These are phyloP conservation scores for Ameiurus melas DNA, from an alignment of 2,113 vertebrate species.

Conservation along the genomic window DNA sequence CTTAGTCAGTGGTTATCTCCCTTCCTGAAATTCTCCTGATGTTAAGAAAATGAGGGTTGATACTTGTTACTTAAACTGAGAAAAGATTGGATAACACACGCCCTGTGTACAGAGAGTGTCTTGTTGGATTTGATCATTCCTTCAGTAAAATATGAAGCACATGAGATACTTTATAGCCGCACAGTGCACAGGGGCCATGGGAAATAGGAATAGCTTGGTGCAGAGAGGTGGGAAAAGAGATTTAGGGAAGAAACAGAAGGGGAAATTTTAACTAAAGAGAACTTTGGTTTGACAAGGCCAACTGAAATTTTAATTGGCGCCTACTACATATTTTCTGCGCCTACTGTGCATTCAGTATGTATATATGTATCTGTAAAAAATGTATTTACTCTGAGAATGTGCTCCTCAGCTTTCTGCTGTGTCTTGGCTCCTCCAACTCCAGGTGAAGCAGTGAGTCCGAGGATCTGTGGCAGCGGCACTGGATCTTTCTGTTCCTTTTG, in stretches of 20 bases:
- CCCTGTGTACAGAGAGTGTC: not conserved
- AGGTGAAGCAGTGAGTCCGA: conserved; percentile 92
- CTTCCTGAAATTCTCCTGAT: not conserved
- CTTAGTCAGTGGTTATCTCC: not conserved
- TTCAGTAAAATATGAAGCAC: conserved; percentile 28
- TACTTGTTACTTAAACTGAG: conserved; percentile 3
- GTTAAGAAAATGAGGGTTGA: not conserved
- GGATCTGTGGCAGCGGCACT: conserved; percentile 82
- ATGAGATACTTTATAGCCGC: conserved; percentile 52
- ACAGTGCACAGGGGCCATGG: conserved; percentile 22
- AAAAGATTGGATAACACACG: not conserved
- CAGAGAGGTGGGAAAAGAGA: conserved; percentile 4
- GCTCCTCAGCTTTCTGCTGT: conserved; percentile 79
- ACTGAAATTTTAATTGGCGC: not conserved
- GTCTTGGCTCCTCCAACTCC: conserved; percentile 85
- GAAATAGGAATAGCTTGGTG: conserved; percentile 59
- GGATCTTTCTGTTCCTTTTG: conserved; percentile 74
- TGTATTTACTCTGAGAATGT: conserved; percentile 84
- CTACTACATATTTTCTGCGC: not conserved
- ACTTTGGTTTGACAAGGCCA: not conserved
- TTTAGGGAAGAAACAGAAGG: not conserved
- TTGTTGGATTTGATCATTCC: not conserved
- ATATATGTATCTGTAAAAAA: not conserved
- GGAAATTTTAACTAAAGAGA: not conserved
- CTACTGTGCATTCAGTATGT: not conserved